Evolutionary conservation across 2,888 invertebrate genomes (phyloP), one percentile per base, ranked within the genome.

Genomic region (Eubasilissa splendida): DNA sequence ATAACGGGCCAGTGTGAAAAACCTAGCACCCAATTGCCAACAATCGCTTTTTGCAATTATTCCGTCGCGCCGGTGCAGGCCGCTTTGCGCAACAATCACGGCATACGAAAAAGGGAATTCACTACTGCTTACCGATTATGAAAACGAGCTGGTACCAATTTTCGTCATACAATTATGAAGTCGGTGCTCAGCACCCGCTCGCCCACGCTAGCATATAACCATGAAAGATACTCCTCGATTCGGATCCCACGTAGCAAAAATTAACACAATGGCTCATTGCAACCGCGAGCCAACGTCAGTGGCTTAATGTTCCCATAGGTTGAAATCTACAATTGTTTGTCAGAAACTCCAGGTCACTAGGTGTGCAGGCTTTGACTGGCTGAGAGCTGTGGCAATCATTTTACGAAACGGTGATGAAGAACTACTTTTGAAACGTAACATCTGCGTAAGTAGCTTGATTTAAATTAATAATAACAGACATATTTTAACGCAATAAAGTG

Each of bases 81-180:
- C 9, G n/a, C 5, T 33, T 71, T 71, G 71, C 71, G 33, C 54
- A 71, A 71, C 31, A 31, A 53, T 1, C 14, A 53, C 54, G 71
- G 71, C 71, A 10, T 31, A 56, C 56, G 54, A 53, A 71, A 71
- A 53, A 71, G 71, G 71, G 71, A 71, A 71, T 71, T 68, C 70
- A 70, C 68, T 52, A 68, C 52, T 68, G 68, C 54, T 54, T 71
- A 22, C 31, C 63, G 54, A 74, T 74, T 74, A 74, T 60, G 74
- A 74, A 74, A 58, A 74, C 58, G 73, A 58, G 58, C 74, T 9
- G 42, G 74, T 59, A 59, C 59, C 42, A 74, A 74, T 74, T 74
- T 74, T 74, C 74, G 59, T 74, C 58, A 74, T 74, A 52, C 42
- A 50, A 60, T 59, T 74, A 74, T 73, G 31, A 58, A 73, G 71